Base-by-base conservation (phyloP, 1,140 invertebrate genomes). In the Lordiphosa collinella region DNA sequence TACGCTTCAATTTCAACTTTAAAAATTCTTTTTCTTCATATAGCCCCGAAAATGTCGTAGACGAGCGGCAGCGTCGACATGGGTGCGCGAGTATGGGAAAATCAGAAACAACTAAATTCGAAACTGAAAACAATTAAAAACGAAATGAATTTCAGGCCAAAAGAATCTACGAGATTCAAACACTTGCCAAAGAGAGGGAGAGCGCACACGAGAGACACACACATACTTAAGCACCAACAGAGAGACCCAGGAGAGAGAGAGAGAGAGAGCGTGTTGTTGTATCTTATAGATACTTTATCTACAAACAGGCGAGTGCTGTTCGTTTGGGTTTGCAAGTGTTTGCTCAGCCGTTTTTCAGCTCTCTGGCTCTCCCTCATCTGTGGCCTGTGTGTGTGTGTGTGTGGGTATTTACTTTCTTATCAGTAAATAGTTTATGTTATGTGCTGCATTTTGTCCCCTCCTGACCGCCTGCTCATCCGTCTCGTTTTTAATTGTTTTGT, bases 111-210 rank as follows among this genome's bases (percentile, higher is more conserved):
- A 82, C 78, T 82, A 78, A 84, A 72, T 78, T 78, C 63, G 47
- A 84, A 82, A 82, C 78, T 68, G 67, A 73, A 84, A 82, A 82
- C 73, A 82, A 82, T 82, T 82, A 78, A 84, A 80, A 73, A 82
- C 59, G 78, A 82, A 82, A 82, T 72, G 69, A 69, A 63, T 73
- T 78, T 63, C 40, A 67, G 72, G 68, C 44, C 50, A 47, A 58
- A 56, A 75, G 76, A 71, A 70, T 70, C 66, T 80, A 62, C 57
- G 76, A 80, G 55, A 64, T 84, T 82, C 54, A 80, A 76, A 70
- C 50, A 66, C 58, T 64, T 51, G 56, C 58, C 37, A 47, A 22
- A n/a, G 51, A 41, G 51, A 31, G 22, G 38, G 34, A 11, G 54
- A 14, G 13, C 4, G 38, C 13, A 48, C 25, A 48, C 9, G 49